These are phyloP conservation scores for Pipa parva DNA, from an alignment of 2,113 vertebrate genomes.

Conservation along the genomic window DNA sequence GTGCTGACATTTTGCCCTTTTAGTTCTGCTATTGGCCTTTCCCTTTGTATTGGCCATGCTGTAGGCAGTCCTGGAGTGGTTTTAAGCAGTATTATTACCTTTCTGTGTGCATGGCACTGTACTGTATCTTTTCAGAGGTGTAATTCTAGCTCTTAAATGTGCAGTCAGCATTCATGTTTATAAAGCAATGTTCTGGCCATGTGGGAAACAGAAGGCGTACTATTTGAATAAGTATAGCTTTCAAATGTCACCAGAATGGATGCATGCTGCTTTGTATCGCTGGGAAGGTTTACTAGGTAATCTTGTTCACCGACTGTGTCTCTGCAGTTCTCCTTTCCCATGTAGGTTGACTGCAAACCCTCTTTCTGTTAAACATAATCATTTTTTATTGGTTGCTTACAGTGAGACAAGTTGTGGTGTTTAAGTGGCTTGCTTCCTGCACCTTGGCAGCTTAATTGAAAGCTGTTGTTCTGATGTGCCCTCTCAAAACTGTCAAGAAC, in stretches of 20 bases:
- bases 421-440: not conserved
- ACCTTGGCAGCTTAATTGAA: not conserved
- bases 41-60: no score
- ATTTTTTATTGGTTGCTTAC: not conserved
- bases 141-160: conserved; percentile 2
- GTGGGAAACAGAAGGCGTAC: not conserved
- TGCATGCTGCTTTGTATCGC: not conserved
- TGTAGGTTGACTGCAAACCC: not conserved
- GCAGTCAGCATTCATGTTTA: conserved; percentile 6
- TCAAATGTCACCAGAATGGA: not conserved
- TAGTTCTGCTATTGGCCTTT: no score
- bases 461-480: not conserved
- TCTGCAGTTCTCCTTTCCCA: not conserved
- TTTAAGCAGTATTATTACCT: not conserved
- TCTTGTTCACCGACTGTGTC: not conserved
- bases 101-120: not conserved
- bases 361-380: not conserved
- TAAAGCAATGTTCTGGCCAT: not conserved
- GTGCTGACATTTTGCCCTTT: no score
- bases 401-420: not conserved
- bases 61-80: not conserved
- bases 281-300: not conserved
- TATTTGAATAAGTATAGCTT: conserved; percentile 12
- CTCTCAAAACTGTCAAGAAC: no score
- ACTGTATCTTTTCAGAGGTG: not conserved